phyloP scores from a whole-genome alignment of 2,888 invertebrate species.

The Alcis repandata region DNA sequence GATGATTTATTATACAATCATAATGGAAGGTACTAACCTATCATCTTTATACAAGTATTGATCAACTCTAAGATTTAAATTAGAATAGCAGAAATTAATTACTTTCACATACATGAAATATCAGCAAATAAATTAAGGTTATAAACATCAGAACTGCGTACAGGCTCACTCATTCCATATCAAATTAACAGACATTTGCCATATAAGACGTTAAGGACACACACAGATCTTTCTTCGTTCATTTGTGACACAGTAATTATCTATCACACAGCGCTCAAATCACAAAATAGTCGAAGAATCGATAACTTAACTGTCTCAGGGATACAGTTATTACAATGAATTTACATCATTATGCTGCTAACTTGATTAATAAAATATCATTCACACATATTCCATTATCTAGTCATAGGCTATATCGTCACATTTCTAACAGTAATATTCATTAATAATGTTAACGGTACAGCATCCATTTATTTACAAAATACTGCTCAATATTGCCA shows the following conservation, averaged over 20 bases:
- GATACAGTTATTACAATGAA: constrained; percentile 61
- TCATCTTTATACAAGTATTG: constrained; percentile 69
- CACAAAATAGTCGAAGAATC: constrained; percentile 61
- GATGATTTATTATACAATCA: constrained; percentile 77
- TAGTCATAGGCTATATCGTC: constrained; percentile 68
- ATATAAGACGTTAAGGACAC: constrained; percentile 47
- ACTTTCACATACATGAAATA: constrained; percentile 51
- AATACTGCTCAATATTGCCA: constrained; percentile 76
- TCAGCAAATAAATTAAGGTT: constrained; percentile 60
- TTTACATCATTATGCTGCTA: constrained; percentile 62
- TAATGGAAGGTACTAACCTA: constrained; percentile 74
- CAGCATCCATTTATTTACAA: constrained; percentile 77
- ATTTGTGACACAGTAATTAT: constrained; percentile 73
- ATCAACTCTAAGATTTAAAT: constrained; percentile 60
- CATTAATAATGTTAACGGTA: constrained; percentile 60
- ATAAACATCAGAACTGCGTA: constrained; percentile 45
- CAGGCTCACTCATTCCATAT: constrained; percentile 48
- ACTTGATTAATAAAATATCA: constrained; percentile 58
- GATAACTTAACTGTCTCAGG: constrained; percentile 40
- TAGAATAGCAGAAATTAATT: constrained; percentile 65
- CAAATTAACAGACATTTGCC: constrained; percentile 59
- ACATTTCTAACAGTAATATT: constrained; percentile 62
- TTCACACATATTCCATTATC: constrained; percentile 68
- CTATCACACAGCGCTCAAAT: constrained; percentile 61
- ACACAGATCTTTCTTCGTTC: constrained; percentile 68